These are phyloP conservation scores for Ptychadena robeensis DNA, from an alignment of 2,797 vertebrate genomes.

Conservation along the genomic window DNA sequence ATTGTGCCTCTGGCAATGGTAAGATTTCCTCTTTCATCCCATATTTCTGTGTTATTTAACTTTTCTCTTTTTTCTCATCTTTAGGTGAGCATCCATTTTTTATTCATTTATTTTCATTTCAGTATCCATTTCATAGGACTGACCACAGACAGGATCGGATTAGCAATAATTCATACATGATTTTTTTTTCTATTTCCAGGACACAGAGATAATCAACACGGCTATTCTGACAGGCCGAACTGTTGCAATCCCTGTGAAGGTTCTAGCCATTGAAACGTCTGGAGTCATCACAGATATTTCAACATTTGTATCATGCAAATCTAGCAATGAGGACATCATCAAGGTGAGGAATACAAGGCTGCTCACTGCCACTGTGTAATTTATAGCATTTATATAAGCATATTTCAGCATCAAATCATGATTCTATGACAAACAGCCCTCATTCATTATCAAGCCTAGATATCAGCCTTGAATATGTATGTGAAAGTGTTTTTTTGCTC, in stretches of 20 bases:
- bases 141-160: neutral
- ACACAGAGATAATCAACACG: slow-evolving; percentile 98
- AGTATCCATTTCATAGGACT: neutral
- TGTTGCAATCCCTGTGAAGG: slow-evolving; percentile 95
- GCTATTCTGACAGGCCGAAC: slow-evolving; percentile 94
- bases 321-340: slow-evolving; percentile 94
- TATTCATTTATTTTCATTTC: neutral
- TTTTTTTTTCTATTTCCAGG: slow-evolving; percentile 71
- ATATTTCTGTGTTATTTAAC: neutral
- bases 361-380: too few relatives aligned
- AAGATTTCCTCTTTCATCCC: slow-evolving; percentile 65
- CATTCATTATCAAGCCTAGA: too few relatives aligned
- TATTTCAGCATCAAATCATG: too few relatives aligned
- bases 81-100: neutral
- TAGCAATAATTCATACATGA: neutral
- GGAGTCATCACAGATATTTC: slow-evolving; percentile 87
- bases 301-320: slow-evolving; percentile 88
- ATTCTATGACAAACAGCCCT: too few relatives aligned
- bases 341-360: slow-evolving; percentile 81
- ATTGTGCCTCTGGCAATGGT: slow-evolving; percentile 97
- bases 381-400: too few relatives aligned
- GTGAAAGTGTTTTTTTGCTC: too few relatives aligned
- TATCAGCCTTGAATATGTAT: too few relatives aligned
- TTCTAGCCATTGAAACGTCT: slow-evolving; percentile 93
- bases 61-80: neutral